Evolutionary conservation across 2,888 invertebrate genomes (phyloP), one percentile per base, ranked within the genome.

Genomic region (Macrosiphum euphorbiae): DNA sequence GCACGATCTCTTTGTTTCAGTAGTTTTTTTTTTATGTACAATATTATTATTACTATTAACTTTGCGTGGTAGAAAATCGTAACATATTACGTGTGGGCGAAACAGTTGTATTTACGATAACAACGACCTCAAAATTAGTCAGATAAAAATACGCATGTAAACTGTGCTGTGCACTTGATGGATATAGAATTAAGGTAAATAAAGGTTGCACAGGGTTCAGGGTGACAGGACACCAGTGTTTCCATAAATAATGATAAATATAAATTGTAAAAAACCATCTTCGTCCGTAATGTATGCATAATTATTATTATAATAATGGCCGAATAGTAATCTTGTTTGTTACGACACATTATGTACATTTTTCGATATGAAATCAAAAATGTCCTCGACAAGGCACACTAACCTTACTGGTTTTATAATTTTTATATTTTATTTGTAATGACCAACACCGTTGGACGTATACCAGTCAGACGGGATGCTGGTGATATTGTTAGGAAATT

Each of bases 1-100:
- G 90, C 94, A 90, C 94, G 86, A 94, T 90, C 86, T 94, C 94
- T 90, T 94, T 94, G 94, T 94, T 90, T 94, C 61, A 94, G 87
- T 86, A 84, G 24, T 94, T 87, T 61, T 88, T 88, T 44, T 67
- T 88, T 88, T 50, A 16, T 28, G 20, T 87, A 67, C 20, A 78
- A 47, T 86, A 87, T 44, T 58, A 55, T 89, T 58, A 61, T 44
- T 61, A 88, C 55, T 86, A 78, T 88, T 78, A 92, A 78, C 67
- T 28, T 88, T 88, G 88, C 88, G 92, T 88, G 92, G 92, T 88
- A 78, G 28, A 92, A 52, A 92, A 92, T 78, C 41, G 86, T 87
- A 50, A 52, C 50, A 28, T 50, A 61, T 86, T 52, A 55, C 10
- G 52, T 50, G 92, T 92, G 52, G 92, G 92, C 92, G 92, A 88